A percentile compares a stretch with the other conserved stretches of the same genome.
phyloP scores from a whole-genome alignment of 2,797 vertebrate species.

The Limnodromus scolopaceus region DNA sequence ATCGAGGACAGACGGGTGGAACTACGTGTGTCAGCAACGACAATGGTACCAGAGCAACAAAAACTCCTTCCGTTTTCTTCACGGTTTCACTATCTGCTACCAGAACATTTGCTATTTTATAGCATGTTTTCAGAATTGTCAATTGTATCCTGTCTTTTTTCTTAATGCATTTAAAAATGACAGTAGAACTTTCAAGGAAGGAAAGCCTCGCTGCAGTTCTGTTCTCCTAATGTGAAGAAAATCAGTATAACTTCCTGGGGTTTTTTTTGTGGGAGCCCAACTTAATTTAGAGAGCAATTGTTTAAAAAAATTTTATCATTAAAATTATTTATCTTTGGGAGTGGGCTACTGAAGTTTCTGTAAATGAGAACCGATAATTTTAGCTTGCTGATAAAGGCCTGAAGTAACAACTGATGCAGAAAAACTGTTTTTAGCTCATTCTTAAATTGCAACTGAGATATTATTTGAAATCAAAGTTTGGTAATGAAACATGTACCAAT shows the following conservation, averaged over 20 bases:
- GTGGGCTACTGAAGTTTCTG: not conserved
- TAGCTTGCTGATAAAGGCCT: not conserved
- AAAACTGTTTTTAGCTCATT: not conserved
- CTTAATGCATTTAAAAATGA: not conserved
- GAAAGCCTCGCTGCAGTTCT: not conserved
- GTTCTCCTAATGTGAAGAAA: not conserved
- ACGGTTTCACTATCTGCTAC: not conserved
- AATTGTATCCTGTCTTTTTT: not conserved
- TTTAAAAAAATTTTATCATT: not conserved
- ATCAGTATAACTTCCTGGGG: not conserved
- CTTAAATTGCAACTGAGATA: not conserved
- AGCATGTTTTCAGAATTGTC: not conserved
- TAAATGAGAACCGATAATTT: not conserved
- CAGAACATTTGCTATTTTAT: not conserved
- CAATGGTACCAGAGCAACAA: not conserved
- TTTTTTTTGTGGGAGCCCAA: not conserved
- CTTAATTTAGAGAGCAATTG: not conserved
- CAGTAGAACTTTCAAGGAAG: not conserved
- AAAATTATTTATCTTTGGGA: not conserved
- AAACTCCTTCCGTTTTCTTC: not conserved
- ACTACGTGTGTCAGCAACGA: fast-evolving
- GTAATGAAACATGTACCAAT: not conserved
- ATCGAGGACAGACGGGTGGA: not conserved
- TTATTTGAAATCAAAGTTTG: not conserved
- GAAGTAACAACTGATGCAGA: not conserved